Base-by-base conservation (phyloP, 2,113 vertebrate species). In the Oncorhynchus mykiss region DNA sequence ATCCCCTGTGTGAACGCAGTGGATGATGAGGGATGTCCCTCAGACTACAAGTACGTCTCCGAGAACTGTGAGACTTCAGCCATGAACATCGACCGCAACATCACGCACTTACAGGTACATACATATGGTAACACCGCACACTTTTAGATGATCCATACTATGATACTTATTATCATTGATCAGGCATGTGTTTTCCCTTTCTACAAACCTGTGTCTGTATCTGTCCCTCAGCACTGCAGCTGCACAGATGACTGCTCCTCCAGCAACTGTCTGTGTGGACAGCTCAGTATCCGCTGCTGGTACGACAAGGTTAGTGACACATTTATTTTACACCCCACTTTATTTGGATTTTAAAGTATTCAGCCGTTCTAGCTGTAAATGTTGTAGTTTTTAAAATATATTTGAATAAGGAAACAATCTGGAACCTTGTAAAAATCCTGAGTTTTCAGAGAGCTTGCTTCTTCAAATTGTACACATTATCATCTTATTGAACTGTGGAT, bases 251-350 rank as follows among this genome's bases (percentile, higher is more conserved):
- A 97, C 91, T 97, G 96, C 77, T 97, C 96, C 1, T 97, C 96
- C 71, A 97, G 95, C 86, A 97, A 97, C 88, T 97, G 96, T 77
- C 93, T 97, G 0, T 97, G 96, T 25, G 96, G 96, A 45, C 96
- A 97, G 84, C 96, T 97, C 73, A 97, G 96, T 84, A 97, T 97
- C 80, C 95, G 96, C 72, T 97, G 96, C 91, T 97, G 96, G 96
- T 97, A 97, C 14, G 96, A 97, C 85, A 97, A 97, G 96, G 96
- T 97, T 80, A 75, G 73, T 0, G 13, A 14, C 5, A 45, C 9
- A 45, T 18, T 14, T 18, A 54, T 54, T 54, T 54, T 14, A 18
- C 51, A 16, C 3, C 4, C 3, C 14, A 51, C 49, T 51, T 54
- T 16, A 54, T 54, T 13, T 54, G 16, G 51, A 4, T 54, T 18